Evolutionary conservation across 1,140 invertebrate genomes (phyloP).

Genomic region (Sitobion miscanthi): DNA sequence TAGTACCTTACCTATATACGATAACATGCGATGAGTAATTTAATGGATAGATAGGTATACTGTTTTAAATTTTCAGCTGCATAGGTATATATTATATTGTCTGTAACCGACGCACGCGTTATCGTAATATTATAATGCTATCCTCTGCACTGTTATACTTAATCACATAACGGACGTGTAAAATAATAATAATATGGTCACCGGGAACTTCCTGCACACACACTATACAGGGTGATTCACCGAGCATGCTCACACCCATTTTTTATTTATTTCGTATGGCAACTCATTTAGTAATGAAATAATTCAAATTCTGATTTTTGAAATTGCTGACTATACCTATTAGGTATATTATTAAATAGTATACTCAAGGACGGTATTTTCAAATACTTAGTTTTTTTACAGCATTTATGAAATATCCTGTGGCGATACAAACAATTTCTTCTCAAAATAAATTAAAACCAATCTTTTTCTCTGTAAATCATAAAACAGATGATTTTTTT

Average conservation of each 20-base stretch:
- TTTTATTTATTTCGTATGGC: background rate
- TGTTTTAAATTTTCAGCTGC: background rate
- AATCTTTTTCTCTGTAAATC: no score
- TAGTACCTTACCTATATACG: background rate
- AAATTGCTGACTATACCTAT: no score
- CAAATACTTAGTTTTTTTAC: no score
- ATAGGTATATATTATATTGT: background rate
- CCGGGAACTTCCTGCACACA: background rate
- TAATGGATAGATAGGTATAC: background rate
- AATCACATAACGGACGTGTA: slow-evolving; percentile 7
- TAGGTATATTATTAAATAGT: no score
- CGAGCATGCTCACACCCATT: background rate
- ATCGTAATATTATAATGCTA: background rate
- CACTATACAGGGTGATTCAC: background rate
- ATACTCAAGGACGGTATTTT: no score
- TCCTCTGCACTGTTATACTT: background rate
- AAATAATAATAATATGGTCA: slow-evolving; percentile 9
- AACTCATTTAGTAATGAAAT: background rate
- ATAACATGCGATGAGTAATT: background rate
- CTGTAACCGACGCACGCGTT: background rate
- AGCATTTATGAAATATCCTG: background rate
- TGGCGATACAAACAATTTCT: background rate
- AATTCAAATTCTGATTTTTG: background rate
- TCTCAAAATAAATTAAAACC: no score
- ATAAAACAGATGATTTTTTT: no score